These are phyloP conservation scores for Sinella curviseta DNA, from an alignment of 1,140 invertebrate species.

Conservation along the genomic window DNA sequence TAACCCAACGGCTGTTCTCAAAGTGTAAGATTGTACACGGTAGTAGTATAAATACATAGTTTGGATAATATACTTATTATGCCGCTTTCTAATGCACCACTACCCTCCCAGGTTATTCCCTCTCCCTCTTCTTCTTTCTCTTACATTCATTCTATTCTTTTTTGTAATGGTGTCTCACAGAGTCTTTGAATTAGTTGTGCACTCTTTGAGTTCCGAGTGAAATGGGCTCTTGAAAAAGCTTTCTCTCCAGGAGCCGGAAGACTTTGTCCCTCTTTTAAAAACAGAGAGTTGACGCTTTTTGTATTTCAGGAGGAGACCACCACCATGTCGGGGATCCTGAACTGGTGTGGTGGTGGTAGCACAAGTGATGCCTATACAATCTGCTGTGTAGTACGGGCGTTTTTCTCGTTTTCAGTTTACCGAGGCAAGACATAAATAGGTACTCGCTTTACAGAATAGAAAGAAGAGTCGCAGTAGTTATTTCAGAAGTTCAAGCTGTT, in stretches of 20 bases:
- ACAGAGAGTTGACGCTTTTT: background rate
- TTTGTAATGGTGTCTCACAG: background rate
- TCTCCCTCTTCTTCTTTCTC: no score
- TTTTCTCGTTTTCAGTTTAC: background rate
- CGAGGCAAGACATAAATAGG: background rate
- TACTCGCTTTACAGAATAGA: no score
- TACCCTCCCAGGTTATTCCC: background rate
- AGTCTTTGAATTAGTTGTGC: background rate
- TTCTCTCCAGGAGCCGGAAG: background rate
- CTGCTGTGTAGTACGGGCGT: no score
- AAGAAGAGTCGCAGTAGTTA: no score
- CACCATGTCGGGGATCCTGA: background rate
- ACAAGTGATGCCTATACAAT: no score
- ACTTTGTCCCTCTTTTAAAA: background rate
- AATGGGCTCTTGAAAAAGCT: background rate
- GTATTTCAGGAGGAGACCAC: no score
- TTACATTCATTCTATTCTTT: background rate
- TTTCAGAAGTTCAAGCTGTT: background rate
- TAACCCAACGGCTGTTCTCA: background rate
- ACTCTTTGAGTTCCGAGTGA: background rate
- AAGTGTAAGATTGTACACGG: background rate
- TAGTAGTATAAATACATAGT: no score
- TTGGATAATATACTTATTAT: no score
- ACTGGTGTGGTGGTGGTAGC: no score
- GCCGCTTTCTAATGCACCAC: no score